Percentiles rank a stretch among this genome's conserved stretches.
Evolutionary conservation across 2,113 vertebrate species (phyloP).

Genomic region (Mormyrus lacerda): DNA sequence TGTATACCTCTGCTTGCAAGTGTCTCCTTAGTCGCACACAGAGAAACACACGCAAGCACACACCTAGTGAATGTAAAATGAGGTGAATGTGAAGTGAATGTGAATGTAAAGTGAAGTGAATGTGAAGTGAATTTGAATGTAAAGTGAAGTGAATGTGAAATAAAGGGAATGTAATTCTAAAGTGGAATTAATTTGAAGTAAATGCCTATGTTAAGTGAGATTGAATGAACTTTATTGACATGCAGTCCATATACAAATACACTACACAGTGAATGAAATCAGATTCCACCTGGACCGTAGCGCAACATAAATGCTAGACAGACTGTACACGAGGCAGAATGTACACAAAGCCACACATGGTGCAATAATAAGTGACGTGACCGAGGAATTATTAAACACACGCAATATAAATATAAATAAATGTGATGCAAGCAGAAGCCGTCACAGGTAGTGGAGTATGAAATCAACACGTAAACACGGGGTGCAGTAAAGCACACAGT

Average conservation of each 20-base stretch:
- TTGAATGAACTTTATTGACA: neutral
- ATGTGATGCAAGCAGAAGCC: neutral
- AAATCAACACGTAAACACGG: neutral
- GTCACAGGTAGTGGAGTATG: neutral
- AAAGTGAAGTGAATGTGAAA: neutral
- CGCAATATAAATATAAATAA: neutral
- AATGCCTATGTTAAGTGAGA: neutral
- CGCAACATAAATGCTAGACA: neutral
- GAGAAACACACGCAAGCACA: neutral
- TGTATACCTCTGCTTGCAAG: neutral
- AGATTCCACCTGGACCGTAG: neutral
- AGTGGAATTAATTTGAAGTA: neutral
- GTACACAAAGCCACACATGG: neutral
- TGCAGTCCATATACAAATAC: neutral
- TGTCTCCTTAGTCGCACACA: neutral
- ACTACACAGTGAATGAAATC: neutral
- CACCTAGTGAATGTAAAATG: neutral
- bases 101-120: neutral
- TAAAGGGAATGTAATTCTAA: neutral
- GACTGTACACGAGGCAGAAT: neutral
- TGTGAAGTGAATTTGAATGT: neutral
- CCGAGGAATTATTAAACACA: neutral
- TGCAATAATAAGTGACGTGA: neutral
- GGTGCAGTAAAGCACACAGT: neutral
- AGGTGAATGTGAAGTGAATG: neutral